A percentile compares a stretch with the other conserved stretches of the same genome.
Conservation (phyloP, 2,888 invertebrate species). For the Chromoteleia sp. region DNA sequence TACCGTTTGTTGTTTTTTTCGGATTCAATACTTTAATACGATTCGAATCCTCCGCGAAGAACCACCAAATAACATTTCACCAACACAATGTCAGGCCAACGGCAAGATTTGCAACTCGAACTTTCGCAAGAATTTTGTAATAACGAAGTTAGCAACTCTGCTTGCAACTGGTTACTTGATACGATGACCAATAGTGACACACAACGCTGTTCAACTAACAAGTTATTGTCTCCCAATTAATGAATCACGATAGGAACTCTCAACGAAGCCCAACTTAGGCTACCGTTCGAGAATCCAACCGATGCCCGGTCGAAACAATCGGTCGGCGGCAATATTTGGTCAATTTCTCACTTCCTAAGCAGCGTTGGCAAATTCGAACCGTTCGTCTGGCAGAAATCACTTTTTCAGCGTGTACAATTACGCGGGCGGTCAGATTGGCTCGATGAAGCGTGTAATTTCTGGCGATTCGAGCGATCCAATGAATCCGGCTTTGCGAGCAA, state of each 20-base stretch:
- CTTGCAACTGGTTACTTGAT: neutral
- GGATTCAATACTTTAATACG: neutral
- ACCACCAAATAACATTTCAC: slow-evolving; percentile 5
- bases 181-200: neutral
- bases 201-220: neutral
- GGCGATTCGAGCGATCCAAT: slow-evolving; percentile 65
- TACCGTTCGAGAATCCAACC: neutral
- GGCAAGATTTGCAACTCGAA: slow-evolving; percentile 4
- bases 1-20: no score
- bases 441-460: slow-evolving; percentile 77
- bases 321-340: neutral
- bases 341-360: slow-evolving; percentile 16
- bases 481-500: slow-evolving; percentile 27
- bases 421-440: slow-evolving; percentile 71
- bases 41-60: neutral
- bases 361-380: neutral
- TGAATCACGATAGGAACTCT: neutral
- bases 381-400: slow-evolving; percentile 68
- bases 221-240: neutral
- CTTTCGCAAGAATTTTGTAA: slow-evolving; percentile 12
- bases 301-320: neutral
- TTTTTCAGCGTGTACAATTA: slow-evolving; percentile 66
- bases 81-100: neutral
- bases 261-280: neutral
- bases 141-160: slow-evolving; percentile 16